Conservation (phyloP, 2,797 vertebrate genomes). For the Sebastes kiyomatsui region DNA sequence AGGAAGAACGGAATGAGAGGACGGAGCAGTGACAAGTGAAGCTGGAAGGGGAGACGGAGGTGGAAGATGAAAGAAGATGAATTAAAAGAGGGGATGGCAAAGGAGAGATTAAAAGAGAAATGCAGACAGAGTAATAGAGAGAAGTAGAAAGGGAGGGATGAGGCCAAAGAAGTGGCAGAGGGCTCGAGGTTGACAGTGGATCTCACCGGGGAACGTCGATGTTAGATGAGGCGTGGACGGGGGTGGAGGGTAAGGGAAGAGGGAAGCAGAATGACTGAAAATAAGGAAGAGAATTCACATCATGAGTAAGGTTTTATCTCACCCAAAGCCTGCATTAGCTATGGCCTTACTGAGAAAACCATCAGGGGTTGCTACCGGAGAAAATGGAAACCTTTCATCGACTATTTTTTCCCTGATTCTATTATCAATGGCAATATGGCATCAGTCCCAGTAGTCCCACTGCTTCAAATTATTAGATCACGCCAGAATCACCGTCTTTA, state of each 20-base stretch:
- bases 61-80: slow-evolving; percentile 37
- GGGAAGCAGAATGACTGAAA: background rate
- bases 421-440: background rate
- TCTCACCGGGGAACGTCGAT: background rate
- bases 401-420: background rate
- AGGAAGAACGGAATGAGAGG: background rate
- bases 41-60: slow-evolving; percentile 9
- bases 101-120: slow-evolving; percentile 16
- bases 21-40: slow-evolving; percentile 21
- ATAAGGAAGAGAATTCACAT: background rate
- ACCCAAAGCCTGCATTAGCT: background rate
- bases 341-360: background rate
- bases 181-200: background rate
- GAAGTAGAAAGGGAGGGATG: background rate
- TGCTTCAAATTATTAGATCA: slow-evolving; percentile 27
- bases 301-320: background rate
- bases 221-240: background rate
- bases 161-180: background rate
- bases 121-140: background rate
- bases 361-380: background rate
- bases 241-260: background rate
- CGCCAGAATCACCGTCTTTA: background rate
- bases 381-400: background rate
- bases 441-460: background rate
- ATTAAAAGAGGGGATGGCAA: slow-evolving; percentile 19